Conservation (phyloP, 2,888 invertebrate genomes). For the Chrysomela aeneicollis region DNA sequence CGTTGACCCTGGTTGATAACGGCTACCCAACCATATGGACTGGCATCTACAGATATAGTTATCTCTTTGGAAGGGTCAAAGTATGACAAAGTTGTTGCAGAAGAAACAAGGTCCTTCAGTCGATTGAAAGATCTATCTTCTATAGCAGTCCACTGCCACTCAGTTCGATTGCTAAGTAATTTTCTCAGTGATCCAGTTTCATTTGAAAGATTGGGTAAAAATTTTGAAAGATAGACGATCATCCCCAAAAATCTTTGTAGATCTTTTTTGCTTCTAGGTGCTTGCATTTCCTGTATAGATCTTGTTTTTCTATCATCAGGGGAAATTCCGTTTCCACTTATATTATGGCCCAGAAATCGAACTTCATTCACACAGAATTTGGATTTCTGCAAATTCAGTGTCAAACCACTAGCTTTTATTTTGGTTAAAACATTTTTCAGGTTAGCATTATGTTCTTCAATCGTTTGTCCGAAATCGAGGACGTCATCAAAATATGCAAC, state of each 20-base stretch:
- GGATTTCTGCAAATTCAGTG: background rate
- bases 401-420: background rate
- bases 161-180: background rate
- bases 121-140: background rate
- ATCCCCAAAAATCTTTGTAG: background rate
- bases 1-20: background rate
- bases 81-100: background rate
- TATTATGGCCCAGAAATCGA: background rate
- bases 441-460: background rate
- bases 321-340: background rate
- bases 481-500: too few species aligned
- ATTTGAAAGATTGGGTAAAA: background rate
- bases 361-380: background rate
- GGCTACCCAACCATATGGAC: background rate
- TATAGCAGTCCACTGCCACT: too few species aligned
- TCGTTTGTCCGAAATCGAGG: too few species aligned
- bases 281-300: background rate
- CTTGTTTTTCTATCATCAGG: background rate
- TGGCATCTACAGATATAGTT: slow-evolving; percentile 11
- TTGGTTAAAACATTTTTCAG: background rate
- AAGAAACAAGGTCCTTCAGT: background rate
- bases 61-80: background rate
- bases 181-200: background rate
- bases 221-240: background rate
- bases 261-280: background rate